Evolutionary conservation across 2,113 vertebrate species (phyloP), one percentile per base, ranked within the genome.

Genomic region (Nesoenas mayeri): DNA sequence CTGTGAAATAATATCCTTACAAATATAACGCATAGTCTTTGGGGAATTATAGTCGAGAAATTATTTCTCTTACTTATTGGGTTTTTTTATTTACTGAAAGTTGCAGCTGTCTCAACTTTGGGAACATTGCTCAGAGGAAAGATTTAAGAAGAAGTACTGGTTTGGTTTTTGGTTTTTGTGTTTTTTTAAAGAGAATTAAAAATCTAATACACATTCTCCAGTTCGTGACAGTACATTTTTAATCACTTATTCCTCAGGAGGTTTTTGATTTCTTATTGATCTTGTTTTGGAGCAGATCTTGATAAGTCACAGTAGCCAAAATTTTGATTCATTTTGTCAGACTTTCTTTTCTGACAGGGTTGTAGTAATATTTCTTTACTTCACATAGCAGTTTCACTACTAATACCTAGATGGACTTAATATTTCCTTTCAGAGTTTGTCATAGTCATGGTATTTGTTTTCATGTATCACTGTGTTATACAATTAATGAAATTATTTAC

Each of bases 351-450:
- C 50, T 56, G 51, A 50, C 20, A 84, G 15, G 12, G 3, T 62
- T 73, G 57, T 8, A 64, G 29, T 22, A 89, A n/a, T 88, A 86
- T 44, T 86, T 85, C 61, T 89, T 69, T 79, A 36, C 10, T 60
- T 84, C 60, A 66, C 6, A 3, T 79, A 61, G 40, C 50, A 82
- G 62, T 79, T 89, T 91, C 40, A 60, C 24, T 89, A 60, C 38
- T 69, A 72, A 75, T 69, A 61, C 9, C 22, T 84, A 66, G 61
- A 67, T 60, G 16, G 24, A 36, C 65, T 74, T 57, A 57, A 53
- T 94, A 74, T 79, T 96, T 85, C 48, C 74, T 91, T 85, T 78
- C 54, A 67, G 74, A 79, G 10, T 65, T 57, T 81, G 58, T 72
- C 3, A 14, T 31, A 66, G 51, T 60, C 6, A 1, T 74, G 44